These are phyloP conservation scores for Habroteleia sp. DNA, from an alignment of 2,888 invertebrate species.

Conservation along the genomic window DNA sequence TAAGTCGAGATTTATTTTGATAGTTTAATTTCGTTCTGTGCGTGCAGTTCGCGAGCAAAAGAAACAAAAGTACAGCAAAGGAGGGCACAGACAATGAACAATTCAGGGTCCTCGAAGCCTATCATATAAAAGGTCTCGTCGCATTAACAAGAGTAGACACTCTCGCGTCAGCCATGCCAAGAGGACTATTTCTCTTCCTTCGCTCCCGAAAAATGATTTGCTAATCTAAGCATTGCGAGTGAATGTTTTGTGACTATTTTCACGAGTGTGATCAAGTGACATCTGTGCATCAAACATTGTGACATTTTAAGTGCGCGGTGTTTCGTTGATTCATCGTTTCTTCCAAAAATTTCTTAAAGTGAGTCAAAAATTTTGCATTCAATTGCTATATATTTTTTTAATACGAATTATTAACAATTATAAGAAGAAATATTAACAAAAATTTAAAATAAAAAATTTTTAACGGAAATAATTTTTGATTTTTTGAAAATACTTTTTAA, in stretches of 20 bases:
- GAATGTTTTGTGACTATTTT: conserved; percentile 4
- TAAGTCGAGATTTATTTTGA: not conserved
- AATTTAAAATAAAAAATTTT: no score
- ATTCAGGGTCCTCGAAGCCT: conserved; percentile 74
- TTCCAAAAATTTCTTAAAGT: no score
- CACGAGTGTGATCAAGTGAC: conserved; percentile 26
- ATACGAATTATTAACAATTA: no score
- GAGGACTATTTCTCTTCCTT: conserved; percentile 58
- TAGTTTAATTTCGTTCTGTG: no score
- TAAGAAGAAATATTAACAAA: no score
- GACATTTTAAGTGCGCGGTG: conserved; percentile 32
- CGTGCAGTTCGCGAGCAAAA: conserved; percentile 10
- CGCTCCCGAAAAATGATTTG: conserved; percentile 34
- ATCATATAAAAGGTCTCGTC: conserved; percentile 76
- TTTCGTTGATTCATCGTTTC: no score
- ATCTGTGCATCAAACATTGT: conserved; percentile 26
- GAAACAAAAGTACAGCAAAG: conserved; percentile 32
- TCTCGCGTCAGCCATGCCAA: conserved; percentile 67
- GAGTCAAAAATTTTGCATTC: no score
- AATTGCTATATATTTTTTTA: no score
- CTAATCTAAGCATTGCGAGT: not conserved
- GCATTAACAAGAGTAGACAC: conserved; percentile 74
- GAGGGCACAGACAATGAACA: conserved; percentile 70
- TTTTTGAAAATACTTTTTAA: no score
- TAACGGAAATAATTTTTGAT: no score